Conservation (phyloP, 2,113 vertebrate genomes). For the Grammomys dolichurus region DNA sequence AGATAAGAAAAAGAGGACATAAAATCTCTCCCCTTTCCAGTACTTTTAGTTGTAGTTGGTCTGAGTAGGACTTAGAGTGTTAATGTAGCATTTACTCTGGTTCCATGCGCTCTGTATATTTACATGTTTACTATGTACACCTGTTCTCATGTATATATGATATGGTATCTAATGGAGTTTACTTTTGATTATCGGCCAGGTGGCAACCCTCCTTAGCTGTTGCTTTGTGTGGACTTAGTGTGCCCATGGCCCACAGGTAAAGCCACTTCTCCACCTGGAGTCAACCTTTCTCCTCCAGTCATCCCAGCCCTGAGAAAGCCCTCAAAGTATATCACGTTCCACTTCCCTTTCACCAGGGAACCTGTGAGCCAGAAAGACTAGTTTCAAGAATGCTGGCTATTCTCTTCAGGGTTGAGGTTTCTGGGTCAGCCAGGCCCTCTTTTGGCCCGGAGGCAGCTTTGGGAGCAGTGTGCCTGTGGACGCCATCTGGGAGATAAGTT, state of each 20-base stretch:
- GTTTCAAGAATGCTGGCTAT: neutral
- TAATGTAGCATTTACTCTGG: conserved; percentile 30
- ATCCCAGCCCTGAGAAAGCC: conserved; percentile 30
- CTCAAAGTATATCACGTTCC: neutral
- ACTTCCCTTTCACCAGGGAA: neutral
- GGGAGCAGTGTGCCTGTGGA: neutral
- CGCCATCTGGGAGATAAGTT: neutral
- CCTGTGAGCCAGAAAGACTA: conserved; percentile 18
- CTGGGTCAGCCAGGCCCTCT: neutral
- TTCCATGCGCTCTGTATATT: conserved; percentile 34
- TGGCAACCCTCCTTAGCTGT: neutral
- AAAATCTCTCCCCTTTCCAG: conserved; percentile 1
- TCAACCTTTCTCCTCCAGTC: neutral
- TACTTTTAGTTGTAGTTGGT: neutral
- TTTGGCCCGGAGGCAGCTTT: neutral
- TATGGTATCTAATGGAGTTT: neutral
- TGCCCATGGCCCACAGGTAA: neutral
- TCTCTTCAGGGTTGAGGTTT: neutral
- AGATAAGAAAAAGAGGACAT: conserved; percentile 21
- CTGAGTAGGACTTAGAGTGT: conserved; percentile 54
- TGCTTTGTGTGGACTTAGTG: neutral
- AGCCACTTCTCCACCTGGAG: neutral
- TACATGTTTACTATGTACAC: conserved; percentile 28
- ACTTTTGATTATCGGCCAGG: conserved; percentile 54
- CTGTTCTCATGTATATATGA: conserved; percentile 25